phyloP scores from a whole-genome alignment of 2,113 vertebrate species.

The Rhineura floridana region DNA sequence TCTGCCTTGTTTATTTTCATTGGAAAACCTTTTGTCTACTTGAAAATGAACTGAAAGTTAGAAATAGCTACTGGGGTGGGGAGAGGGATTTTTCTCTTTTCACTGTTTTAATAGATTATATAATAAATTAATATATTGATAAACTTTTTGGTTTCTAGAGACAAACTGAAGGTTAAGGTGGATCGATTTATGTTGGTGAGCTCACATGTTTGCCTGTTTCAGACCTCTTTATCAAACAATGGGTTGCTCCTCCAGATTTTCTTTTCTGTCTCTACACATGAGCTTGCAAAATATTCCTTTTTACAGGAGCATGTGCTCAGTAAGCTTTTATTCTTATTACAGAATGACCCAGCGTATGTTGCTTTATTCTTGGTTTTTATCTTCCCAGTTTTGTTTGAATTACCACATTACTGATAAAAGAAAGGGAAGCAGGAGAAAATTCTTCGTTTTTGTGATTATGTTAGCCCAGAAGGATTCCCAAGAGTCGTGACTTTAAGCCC shows the following conservation, averaged over 20 bases:
- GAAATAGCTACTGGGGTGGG: conserved; percentile 28
- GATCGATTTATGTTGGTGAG: conserved; percentile 1
- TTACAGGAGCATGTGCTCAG: background rate
- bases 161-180: background rate
- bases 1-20: conserved; percentile 57
- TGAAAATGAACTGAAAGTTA: conserved; percentile 24
- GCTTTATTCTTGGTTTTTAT: background rate
- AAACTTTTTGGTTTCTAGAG: background rate
- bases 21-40: conserved; percentile 40
- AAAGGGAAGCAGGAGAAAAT: background rate
- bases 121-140: conserved; percentile 1
- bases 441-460: background rate
- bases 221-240: background rate
- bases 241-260: background rate
- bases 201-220: background rate
- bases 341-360: background rate
- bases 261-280: background rate
- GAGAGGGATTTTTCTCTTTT: conserved; percentile 15
- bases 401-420: background rate
- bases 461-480: background rate
- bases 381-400: background rate
- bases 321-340: background rate
- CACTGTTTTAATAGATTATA: conserved; percentile 10
- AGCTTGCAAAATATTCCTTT: background rate
- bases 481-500: background rate